Evolutionary conservation across 2,888 invertebrate genomes (phyloP).

Genomic region (Shargacucullia verbasci): DNA sequence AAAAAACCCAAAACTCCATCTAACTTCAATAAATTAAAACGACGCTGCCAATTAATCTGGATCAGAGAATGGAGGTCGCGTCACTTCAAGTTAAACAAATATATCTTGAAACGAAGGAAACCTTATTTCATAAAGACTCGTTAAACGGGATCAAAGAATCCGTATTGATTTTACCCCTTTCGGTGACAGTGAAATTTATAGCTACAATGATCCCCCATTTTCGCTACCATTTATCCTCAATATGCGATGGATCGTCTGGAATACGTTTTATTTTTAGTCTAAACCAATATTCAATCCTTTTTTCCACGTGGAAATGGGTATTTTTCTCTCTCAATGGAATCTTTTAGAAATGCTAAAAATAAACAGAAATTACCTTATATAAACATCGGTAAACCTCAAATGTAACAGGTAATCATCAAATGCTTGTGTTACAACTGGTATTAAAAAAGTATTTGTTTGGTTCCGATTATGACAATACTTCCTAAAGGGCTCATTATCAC

Average conservation of each 20-base stretch:
- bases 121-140: slow-evolving; percentile 1
- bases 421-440: slow-evolving; percentile 17
- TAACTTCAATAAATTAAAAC: slow-evolving; percentile 27
- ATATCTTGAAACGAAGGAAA: slow-evolving; percentile 21
- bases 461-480: slow-evolving; percentile 6
- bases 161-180: slow-evolving; percentile 55
- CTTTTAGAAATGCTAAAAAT: slow-evolving; percentile 1
- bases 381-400: slow-evolving; percentile 9
- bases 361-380: slow-evolving; percentile 2
- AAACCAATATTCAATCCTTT: slow-evolving; percentile 11
- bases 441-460: slow-evolving; percentile 28
- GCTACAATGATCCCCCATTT: slow-evolving; percentile 52
- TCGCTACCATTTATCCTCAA: slow-evolving; percentile 49
- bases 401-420: slow-evolving; percentile 12
- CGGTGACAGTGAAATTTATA: slow-evolving; percentile 60
- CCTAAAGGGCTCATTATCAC: slow-evolving; percentile 8
- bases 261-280: slow-evolving; percentile 12
- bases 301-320: slow-evolving; percentile 13
- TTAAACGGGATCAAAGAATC: slow-evolving; percentile 17
- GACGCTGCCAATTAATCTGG: slow-evolving; percentile 31
- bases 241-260: slow-evolving; percentile 12
- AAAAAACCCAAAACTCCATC: slow-evolving; percentile 10
- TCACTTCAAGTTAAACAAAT: slow-evolving; percentile 8
- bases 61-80: slow-evolving; percentile 9
- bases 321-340: slow-evolving; percentile 14